Percentiles rank a stretch among this genome's conserved stretches.
Evolutionary conservation across 2,797 vertebrate genomes (phyloP).

Genomic region (Smutsia temminckii): DNA sequence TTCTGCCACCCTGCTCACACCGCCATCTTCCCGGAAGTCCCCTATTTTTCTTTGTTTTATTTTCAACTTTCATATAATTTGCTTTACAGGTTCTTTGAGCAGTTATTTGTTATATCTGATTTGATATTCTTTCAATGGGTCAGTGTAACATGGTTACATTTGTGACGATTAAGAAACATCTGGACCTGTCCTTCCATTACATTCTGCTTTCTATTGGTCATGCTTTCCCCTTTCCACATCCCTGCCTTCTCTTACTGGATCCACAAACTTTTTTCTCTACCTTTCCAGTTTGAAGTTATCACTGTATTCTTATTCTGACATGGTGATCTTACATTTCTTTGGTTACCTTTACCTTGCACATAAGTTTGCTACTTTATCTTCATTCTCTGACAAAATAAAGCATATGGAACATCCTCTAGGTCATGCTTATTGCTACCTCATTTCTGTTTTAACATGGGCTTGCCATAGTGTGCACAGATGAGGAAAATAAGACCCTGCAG

Average conservation of each 20-base stretch:
- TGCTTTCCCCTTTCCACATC: not conserved
- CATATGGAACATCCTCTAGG: accelerated
- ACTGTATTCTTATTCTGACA: not conserved
- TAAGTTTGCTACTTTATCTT: not conserved
- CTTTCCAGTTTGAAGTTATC: not conserved
- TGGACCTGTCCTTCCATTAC: accelerated
- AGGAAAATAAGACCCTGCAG: accelerated
- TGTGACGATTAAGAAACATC: not conserved
- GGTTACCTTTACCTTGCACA: not conserved
- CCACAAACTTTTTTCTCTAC: not conserved
- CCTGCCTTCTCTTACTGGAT: no score
- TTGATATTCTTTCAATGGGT: not conserved
- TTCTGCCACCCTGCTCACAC: no score
- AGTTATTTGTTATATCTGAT: accelerated
- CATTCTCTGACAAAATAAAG: not conserved
- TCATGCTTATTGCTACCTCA: accelerated
- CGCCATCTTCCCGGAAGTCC: no score
- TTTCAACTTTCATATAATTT: not conserved
- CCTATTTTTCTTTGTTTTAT: not conserved
- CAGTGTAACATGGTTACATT: accelerated
- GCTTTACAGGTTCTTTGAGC: not conserved
- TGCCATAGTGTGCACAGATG: accelerated
- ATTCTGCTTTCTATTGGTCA: not conserved
- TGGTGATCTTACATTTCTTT: not conserved
- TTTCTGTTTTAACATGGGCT: not conserved